Base-by-base conservation (phyloP, 2,888 invertebrate species). In the Agrotis ipsilon region DNA sequence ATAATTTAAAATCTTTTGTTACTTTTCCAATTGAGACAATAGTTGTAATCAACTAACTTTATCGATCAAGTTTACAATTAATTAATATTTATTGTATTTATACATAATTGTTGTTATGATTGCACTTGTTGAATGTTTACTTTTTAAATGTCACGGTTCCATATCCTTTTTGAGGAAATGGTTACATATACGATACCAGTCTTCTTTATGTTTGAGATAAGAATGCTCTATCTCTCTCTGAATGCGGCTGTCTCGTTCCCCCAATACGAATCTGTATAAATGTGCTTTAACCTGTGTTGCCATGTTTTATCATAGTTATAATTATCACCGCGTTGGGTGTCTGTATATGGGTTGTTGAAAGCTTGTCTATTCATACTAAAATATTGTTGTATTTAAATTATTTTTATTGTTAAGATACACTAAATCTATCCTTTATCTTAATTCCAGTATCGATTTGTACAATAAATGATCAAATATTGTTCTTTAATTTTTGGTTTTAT, bases 381-480 rank as follows among this genome's bases (percentile, higher is more conserved):
- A 75, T 83, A 73, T 87, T 85, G 87, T 88, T 90, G 87, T 89
- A 89, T 90, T 91, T 92, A 88, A 89, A 91, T 89, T 90, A 89
- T 90, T 89, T 91, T 90, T 92, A 94, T 88, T 90, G 86, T 91
- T 93, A 92, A 91, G 90, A 80, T 84, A 87, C 88, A 88, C 88
- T 92, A 89, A 90, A 92, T 92, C 89, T 93, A 92, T 92, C 92
- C 93, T 92, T 89, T 91, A 91, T 92, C 91, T 94, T 92, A 92
- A 96, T 96, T 95, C 95, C 94, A 95, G 89, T 94, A 93, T 92
- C 87, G 83, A 93, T 94, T 95, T 95, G 90, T 95, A 94, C 92
- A 94, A 94, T 94, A 94, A 93, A 94, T 89, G 85, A 92, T 91
- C 88, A 90, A 92, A 91, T 91, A 93, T 90, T 94, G 92, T 92